Evolutionary conservation across 2,888 invertebrate species (phyloP).

Genomic region (Neocrepidodera transversa): DNA sequence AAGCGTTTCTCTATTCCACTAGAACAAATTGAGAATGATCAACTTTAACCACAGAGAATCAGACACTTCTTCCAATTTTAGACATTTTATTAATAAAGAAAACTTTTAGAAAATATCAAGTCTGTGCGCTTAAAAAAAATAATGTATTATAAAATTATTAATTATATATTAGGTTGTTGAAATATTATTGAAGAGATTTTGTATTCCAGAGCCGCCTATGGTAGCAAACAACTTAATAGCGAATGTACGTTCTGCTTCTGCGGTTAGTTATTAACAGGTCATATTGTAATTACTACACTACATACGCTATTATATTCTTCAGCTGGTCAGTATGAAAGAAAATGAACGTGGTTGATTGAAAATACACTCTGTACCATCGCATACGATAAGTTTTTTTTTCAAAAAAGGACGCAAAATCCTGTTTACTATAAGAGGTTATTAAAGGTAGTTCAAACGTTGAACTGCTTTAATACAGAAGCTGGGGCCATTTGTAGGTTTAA

Average conservation of each 20-base stretch:
- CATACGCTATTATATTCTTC: conserved; percentile 19
- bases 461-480: conserved; percentile 6
- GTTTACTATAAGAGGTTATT: conserved; percentile 10
- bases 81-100: too few species aligned
- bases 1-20: too few species aligned
- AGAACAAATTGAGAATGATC: too few species aligned
- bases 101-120: too few species aligned
- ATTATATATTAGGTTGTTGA: too few species aligned
- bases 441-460: neutral
- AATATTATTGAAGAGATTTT: too few species aligned
- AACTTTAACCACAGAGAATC: too few species aligned
- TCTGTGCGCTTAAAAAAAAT: too few species aligned
- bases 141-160: too few species aligned
- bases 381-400: neutral
- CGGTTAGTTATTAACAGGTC: conserved; percentile 34
- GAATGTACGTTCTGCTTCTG: conserved; percentile 31
- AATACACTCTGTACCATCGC: neutral
- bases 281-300: conserved; percentile 28
- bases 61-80: too few species aligned
- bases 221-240: conserved; percentile 32
- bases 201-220: neutral
- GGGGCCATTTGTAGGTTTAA: neutral
- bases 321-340: conserved; percentile 7
- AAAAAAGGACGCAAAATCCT: neutral
- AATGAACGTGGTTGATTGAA: conserved; percentile 9